phyloP scores from a whole-genome alignment of 2,797 vertebrate species.

The Taeniopygia guttata region DNA sequence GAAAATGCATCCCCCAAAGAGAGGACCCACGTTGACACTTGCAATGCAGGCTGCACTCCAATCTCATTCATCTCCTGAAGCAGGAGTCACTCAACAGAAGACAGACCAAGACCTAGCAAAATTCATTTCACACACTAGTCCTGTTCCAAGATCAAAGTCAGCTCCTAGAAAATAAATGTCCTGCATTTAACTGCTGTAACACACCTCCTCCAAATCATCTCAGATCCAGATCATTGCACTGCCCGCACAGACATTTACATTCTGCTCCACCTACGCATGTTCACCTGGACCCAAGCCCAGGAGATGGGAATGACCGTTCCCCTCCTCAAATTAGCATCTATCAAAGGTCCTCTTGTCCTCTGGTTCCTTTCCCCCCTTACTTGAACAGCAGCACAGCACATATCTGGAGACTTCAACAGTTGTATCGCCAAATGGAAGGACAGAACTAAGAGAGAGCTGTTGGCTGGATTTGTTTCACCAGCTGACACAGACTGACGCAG shows the following conservation, averaged over 20 bases:
- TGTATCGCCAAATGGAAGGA: neutral
- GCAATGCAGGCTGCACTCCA: neutral
- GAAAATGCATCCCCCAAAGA: neutral
- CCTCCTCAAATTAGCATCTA: neutral
- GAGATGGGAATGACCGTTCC: neutral
- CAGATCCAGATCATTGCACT: constrained; percentile 49
- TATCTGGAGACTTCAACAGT: neutral
- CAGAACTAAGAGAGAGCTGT: neutral
- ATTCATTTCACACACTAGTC: neutral
- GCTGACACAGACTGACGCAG: neutral
- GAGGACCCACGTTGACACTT: neutral
- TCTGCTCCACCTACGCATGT: neutral
- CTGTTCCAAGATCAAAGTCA: constrained; percentile 38
- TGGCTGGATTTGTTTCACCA: constrained; percentile 36
- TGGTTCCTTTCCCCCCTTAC: neutral
- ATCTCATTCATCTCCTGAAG: neutral
- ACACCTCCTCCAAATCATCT: constrained; percentile 48
- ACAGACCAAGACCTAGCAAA: neutral
- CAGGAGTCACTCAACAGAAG: neutral
- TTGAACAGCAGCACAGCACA: neutral
- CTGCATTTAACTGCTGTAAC: constrained; percentile 29
- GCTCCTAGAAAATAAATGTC: constrained; percentile 1
- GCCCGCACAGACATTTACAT: constrained; percentile 24
- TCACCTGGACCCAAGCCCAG: constrained; percentile 44
- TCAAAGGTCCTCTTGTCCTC: constrained; percentile 9